Base-by-base conservation (phyloP, 2,797 vertebrate species). In the Fringilla coelebs region DNA sequence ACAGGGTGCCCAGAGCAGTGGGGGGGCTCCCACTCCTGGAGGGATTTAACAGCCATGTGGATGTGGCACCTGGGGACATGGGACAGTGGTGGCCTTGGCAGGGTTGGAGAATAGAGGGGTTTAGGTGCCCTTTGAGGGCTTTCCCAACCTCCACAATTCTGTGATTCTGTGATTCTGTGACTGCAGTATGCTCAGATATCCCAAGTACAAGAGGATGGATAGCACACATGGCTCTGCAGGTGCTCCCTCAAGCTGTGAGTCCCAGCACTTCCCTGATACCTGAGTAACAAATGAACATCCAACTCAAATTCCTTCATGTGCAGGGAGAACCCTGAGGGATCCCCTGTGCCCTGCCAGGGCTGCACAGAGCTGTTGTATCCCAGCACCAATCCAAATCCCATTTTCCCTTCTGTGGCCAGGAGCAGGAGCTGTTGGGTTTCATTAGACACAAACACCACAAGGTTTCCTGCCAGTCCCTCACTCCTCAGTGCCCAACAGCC, bases 191-290 rank as follows among this genome's bases (percentile, higher is more conserved):
- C n/a, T 22, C 34, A 14, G 32, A 11, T 18, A 26, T 36, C 57
- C 17, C 66, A 29, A 24, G 6, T 3, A 7, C 19, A 0, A 0
- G 3, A 10, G 46, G 17, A 34, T 2, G 6, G 48, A 58, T 28
- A 52, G 11, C 72, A 32, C 43, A 10, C 12, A 3, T 0, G 2
- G 49, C 40, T 45, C 58, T 45, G 8, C 34, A 49, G 54, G 26
- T 8, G 5, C 5, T n/a, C 17, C 41, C n/a, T 34, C 67, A 10
- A 22, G 6, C 28, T 28, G 9, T 8, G 41, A 32, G 11, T 46
- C 3, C 28, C 19, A 87, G 17, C 20, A 74, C 3, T 4, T 57
- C 29, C 28, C n/a, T 2, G 1, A 17, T 6, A 25, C 63, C 58
- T 5, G 36, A 54, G 31, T 6, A 54, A 63, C 20, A 41, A 62